phyloP scores from a whole-genome alignment of 2,113 vertebrate genomes.

The Ailurus styani region DNA sequence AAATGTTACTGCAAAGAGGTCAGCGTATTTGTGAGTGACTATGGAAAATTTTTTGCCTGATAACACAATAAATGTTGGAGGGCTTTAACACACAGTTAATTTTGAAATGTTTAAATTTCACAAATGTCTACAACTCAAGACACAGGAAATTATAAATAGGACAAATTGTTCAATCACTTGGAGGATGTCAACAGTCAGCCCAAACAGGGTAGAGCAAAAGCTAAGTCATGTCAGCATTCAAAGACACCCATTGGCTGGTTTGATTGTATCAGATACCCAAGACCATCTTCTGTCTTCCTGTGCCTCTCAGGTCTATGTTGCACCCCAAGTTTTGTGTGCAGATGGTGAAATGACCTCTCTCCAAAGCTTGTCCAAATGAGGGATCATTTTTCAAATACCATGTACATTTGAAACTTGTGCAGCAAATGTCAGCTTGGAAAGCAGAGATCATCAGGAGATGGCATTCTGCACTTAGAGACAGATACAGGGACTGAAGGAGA shows the following conservation, averaged over 20 bases:
- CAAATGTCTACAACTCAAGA: background rate
- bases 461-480: background rate
- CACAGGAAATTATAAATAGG: background rate
- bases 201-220: background rate
- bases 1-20: background rate
- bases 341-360: background rate
- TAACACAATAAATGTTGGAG: background rate
- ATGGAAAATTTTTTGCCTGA: background rate
- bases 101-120: background rate
- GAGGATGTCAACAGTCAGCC: background rate
- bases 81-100: background rate
- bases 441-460: background rate
- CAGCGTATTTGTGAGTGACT: background rate
- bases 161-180: background rate
- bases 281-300: background rate
- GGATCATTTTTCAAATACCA: constrained; percentile 32
- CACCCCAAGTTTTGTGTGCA: background rate
- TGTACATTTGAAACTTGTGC: background rate
- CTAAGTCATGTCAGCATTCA: background rate
- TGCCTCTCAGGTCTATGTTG: background rate
- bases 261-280: background rate
- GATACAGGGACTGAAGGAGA: background rate
- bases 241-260: background rate
- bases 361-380: background rate
- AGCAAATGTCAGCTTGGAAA: background rate